A percentile compares a stretch with the other conserved stretches of the same genome.
These are phyloP conservation scores for Zoanthus sociatus DNA, from an alignment of 92 coral and sea anemone genomes.

Conservation along the genomic window DNA sequence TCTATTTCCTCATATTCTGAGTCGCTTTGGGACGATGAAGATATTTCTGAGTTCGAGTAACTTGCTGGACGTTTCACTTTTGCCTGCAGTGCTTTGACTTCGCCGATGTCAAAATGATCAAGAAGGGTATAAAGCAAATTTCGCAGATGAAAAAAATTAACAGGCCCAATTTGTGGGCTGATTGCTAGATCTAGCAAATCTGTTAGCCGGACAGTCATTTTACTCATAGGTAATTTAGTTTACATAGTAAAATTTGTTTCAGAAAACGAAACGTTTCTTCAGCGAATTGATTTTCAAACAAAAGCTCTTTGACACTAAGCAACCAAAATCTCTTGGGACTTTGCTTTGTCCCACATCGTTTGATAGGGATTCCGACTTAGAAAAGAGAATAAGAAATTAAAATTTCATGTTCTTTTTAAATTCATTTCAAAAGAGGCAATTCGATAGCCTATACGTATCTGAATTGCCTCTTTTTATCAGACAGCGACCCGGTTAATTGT, in stretches of 20 bases:
- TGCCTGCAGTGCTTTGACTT: constrained; percentile 83
- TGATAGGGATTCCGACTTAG: neutral
- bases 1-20: constrained; percentile 72
- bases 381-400: constrained; percentile 7
- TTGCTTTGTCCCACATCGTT: constrained; percentile 2
- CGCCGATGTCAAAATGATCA: constrained; percentile 87
- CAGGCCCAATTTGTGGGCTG: constrained; percentile 94
- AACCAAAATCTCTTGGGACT: constrained; percentile 55
- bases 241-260: neutral
- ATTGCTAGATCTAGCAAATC: constrained; percentile 92
- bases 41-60: constrained; percentile 49
- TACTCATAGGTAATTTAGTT: neutral
- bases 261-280: neutral
- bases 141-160: constrained; percentile 89
- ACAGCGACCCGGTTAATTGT: constrained; percentile 9
- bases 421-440: constrained; percentile 4
- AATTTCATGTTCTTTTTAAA: constrained; percentile 16
- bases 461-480: constrained; percentile 24
- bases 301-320: constrained; percentile 51
- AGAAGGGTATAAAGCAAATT: constrained; percentile 83
- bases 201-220: constrained; percentile 86
- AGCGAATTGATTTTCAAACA: neutral
- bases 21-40: constrained; percentile 47
- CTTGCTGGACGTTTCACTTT: constrained; percentile 63
- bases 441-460: constrained; percentile 24